Percentiles rank a stretch among this genome's conserved stretches.
phyloP scores from a whole-genome alignment of 2,113 vertebrate genomes.

The Fregetta grallaria region DNA sequence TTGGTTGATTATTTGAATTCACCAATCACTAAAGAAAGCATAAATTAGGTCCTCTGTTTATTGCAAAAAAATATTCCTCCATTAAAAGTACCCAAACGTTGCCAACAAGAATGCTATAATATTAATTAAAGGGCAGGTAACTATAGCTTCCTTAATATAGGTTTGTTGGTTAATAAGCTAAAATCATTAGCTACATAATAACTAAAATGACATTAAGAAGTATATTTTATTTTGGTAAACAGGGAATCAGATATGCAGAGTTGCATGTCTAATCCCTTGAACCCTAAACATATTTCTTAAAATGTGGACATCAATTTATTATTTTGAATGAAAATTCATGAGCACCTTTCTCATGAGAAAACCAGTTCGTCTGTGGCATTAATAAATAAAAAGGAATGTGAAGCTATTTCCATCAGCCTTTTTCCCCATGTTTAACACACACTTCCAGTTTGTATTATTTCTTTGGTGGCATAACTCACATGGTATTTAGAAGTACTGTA shows the following conservation, averaged over 20 bases:
- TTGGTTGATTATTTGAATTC: slow-evolving; percentile 37
- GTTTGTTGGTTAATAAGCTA: slow-evolving; percentile 37
- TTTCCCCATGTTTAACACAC: slow-evolving; percentile 33
- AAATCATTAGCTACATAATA: slow-evolving; percentile 35
- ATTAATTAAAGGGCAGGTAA: neutral
- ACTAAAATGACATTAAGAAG: slow-evolving; percentile 62
- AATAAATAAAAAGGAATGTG: slow-evolving; percentile 77
- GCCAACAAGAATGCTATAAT: neutral
- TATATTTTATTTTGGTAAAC: slow-evolving; percentile 62
- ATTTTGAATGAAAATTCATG: slow-evolving; percentile 82
- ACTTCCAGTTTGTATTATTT: slow-evolving; percentile 3
- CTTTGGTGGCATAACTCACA: slow-evolving; percentile 8
- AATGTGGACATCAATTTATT: slow-evolving; percentile 77
- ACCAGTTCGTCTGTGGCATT: slow-evolving; percentile 67
- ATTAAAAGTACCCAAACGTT: neutral
- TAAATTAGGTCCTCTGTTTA: neutral
- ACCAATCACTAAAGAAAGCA: slow-evolving; percentile 31
- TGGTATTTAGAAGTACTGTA: slow-evolving; percentile 31
- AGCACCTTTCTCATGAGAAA: slow-evolving; percentile 74
- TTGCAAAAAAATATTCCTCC: neutral
- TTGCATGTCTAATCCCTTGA: slow-evolving; percentile 73
- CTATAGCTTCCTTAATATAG: slow-evolving; percentile 11
- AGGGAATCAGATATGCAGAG: slow-evolving; percentile 64
- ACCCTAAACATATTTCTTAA: slow-evolving; percentile 78
- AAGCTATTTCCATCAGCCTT: slow-evolving; percentile 60